Evolutionary conservation across 2,797 vertebrate species (phyloP).

Genomic region (Melanotaenia nigrans): DNA sequence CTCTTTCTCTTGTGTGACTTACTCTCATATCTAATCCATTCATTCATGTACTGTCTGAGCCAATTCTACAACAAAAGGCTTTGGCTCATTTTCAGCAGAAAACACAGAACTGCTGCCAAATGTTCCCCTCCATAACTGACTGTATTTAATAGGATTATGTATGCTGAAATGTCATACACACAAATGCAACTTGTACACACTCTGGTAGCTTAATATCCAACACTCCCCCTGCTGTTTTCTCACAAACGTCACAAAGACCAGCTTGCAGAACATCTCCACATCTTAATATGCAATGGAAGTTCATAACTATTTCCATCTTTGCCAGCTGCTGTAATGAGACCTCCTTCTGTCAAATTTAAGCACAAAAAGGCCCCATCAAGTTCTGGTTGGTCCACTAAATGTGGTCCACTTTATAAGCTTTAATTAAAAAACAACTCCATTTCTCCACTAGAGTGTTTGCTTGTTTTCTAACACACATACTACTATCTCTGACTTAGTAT

Average conservation of each 20-base stretch:
- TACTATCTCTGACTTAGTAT: slow-evolving; percentile 37
- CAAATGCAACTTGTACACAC: slow-evolving; percentile 38
- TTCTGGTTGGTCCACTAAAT: slow-evolving; percentile 44
- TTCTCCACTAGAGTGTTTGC: slow-evolving; percentile 45
- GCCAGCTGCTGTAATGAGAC: slow-evolving; percentile 49
- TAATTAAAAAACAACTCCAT: slow-evolving; percentile 70
- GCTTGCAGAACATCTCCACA: slow-evolving; percentile 16
- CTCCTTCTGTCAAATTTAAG: slow-evolving; percentile 58
- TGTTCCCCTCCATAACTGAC: slow-evolving; percentile 59
- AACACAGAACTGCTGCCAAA: slow-evolving; percentile 66
- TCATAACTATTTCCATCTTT: slow-evolving; percentile 31
- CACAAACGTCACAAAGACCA: slow-evolving; percentile 27
- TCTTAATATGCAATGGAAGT: slow-evolving; percentile 25
- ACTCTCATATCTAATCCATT: slow-evolving; percentile 65
- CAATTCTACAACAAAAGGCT: slow-evolving; percentile 60
- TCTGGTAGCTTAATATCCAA: slow-evolving; percentile 12
- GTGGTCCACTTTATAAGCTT: slow-evolving; percentile 50
- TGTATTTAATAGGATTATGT: slow-evolving; percentile 68
- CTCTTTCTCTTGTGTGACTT: slow-evolving; percentile 39
- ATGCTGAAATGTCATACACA: slow-evolving; percentile 63
- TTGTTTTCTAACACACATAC: slow-evolving; percentile 49
- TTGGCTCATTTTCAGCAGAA: slow-evolving; percentile 68
- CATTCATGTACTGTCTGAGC: slow-evolving; percentile 61
- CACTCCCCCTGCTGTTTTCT: slow-evolving; percentile 6
- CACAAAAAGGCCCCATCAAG: slow-evolving; percentile 46